Evolutionary conservation across 2,797 vertebrate genomes (phyloP).

Genomic region (Takifugu rubripes): DNA sequence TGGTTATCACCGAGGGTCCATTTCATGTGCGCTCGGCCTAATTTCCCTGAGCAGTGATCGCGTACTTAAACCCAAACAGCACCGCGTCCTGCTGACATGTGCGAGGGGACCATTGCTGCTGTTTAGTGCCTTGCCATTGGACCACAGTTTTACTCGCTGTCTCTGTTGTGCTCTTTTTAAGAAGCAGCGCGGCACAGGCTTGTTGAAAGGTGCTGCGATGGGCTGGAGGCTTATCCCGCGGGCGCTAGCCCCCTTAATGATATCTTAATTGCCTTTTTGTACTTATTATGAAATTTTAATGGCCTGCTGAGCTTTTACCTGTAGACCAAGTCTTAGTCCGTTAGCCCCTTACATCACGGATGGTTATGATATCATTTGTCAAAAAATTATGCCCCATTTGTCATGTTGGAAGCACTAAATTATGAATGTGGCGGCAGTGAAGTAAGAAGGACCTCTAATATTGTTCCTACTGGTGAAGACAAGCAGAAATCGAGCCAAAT

Average conservation of each 20-base stretch:
- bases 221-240: slow-evolving; percentile 53
- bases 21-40: slow-evolving; percentile 14
- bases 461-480: slow-evolving; percentile 26
- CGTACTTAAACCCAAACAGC: slow-evolving; percentile 36
- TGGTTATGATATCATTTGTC: slow-evolving; percentile 64
- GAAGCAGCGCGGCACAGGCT: slow-evolving; percentile 15
- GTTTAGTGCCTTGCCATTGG: slow-evolving; percentile 40
- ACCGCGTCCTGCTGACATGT: slow-evolving; percentile 28
- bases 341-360: slow-evolving; percentile 50
- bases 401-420: slow-evolving; percentile 62
- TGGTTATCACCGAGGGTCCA: slow-evolving; percentile 23
- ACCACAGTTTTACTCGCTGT: slow-evolving; percentile 28
- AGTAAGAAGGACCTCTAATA: slow-evolving; percentile 39
- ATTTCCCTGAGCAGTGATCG: slow-evolving; percentile 33
- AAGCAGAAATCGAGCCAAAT: slow-evolving; percentile 20
- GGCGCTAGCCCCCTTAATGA: slow-evolving; percentile 62
- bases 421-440: slow-evolving; percentile 50
- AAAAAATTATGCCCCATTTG: slow-evolving; percentile 64
- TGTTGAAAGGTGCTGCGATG: slow-evolving; percentile 44
- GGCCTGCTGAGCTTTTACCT: slow-evolving; percentile 55
- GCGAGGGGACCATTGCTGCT: slow-evolving; percentile 21
- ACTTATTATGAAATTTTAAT: slow-evolving; percentile 71
- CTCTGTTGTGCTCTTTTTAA: slow-evolving; percentile 40
- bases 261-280: slow-evolving; percentile 72
- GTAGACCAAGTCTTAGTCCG: slow-evolving; percentile 45